Conservation (phyloP, 2,888 invertebrate species). For the Yponomeuta cagnagella region DNA sequence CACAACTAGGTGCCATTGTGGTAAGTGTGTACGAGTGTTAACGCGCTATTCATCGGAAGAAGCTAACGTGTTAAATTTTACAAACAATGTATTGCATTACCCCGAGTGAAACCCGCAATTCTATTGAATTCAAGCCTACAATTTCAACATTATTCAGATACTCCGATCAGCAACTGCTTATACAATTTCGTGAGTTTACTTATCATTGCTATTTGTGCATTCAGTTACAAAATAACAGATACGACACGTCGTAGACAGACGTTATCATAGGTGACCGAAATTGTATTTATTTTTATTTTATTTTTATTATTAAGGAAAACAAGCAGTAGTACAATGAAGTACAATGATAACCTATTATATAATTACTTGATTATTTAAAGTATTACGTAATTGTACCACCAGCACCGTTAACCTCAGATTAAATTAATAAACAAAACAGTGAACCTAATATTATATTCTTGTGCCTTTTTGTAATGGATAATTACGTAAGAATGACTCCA, state of each 20-base stretch:
- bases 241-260: conserved; percentile 1
- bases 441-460: too few species aligned
- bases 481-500: conserved; percentile 1
- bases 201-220: not conserved
- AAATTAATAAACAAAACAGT: too few species aligned
- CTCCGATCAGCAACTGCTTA: conserved; percentile 22
- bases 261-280: conserved; percentile 3
- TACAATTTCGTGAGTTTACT: conserved; percentile 17
- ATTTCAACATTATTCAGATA: conserved; percentile 28
- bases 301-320: too few species aligned
- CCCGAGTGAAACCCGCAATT: conserved; percentile 31
- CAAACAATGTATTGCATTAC: conserved; percentile 21
- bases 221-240: conserved; percentile 1
- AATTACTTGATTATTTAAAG: too few species aligned
- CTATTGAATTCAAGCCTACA: conserved; percentile 31
- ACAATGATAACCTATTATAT: too few species aligned
- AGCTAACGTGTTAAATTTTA: conserved; percentile 15
- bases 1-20: conserved; percentile 7
- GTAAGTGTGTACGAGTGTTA: conserved; percentile 15
- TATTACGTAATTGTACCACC: too few species aligned
- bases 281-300: too few species aligned
- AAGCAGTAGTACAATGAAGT: too few species aligned
- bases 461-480: not conserved
- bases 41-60: conserved; percentile 16
- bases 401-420: too few species aligned